Evolutionary conservation across 92 coral and sea anemone species (phyloP), one percentile per base, ranked within the genome.

Genomic region (Actinernus sp.): DNA sequence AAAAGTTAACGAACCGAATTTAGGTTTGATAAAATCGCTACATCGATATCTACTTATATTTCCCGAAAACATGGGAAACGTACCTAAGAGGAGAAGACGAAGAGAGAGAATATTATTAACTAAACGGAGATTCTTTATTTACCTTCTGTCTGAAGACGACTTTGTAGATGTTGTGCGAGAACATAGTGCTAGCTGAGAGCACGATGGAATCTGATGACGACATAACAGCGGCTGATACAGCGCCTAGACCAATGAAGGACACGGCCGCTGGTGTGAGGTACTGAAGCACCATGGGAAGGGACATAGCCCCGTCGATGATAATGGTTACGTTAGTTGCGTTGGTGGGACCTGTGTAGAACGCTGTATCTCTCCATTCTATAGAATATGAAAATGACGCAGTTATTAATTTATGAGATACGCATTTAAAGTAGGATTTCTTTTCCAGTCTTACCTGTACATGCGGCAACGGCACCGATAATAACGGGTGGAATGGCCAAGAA

Each of bases 211-310:
- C 97, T 20, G 97, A 82, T 2, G 97, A 92, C 2, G 97, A 92
- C 97, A 92, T 92, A 49, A 92, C 97, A 26, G 97, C 97, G 6
- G 97, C 97, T 11, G 97, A 92, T 27, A 92, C 87, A n/a, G 97
- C 97, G 12, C 97, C 97, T 33, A 92, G 83, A 1, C 97, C 97
- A 58, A 92, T 67, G 73, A 88, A 88, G 4, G 97, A 80, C 43
- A 92, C 87, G 44, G 83, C 89, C 21, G 86, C 65, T 7, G 97
- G 97, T 4, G 97, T 92, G 32, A 92, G 91, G 47, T 92, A 79
- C 63, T 90, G 97, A 10, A 92, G 91, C 30, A 87, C 97, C 81
- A 92, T 48, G 64, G 96, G 97, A 4, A 92, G 83, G 40, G 88
- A 71, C 16, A 86, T 76, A 2, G 77, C 41, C 28, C 84, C 76